phyloP scores from a whole-genome alignment of 2,888 invertebrate species.

The Dioctria linearis region DNA sequence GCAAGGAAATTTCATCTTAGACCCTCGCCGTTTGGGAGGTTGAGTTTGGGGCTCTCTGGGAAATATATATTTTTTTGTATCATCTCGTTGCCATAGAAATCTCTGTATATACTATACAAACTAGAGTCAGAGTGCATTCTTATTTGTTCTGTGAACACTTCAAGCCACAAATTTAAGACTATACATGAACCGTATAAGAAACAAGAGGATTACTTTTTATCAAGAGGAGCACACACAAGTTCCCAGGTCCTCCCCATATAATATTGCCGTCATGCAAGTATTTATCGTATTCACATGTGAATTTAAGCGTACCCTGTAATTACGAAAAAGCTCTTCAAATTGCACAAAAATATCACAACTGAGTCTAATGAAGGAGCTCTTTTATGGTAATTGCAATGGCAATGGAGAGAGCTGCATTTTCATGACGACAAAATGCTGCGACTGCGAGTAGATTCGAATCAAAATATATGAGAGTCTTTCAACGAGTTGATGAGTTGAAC shows the following conservation, averaged over 20 bases:
- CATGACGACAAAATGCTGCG: too few species aligned
- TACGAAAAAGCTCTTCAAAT: constrained; percentile 33
- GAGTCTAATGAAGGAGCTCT: constrained; percentile 36
- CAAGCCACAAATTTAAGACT: constrained; percentile 27
- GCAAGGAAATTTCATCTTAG: not conserved
- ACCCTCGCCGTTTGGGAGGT: not conserved
- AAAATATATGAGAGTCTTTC: too few species aligned
- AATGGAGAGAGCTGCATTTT: not conserved
- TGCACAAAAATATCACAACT: constrained; percentile 21
- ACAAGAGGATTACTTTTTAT: constrained; percentile 27
- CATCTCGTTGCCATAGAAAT: too few species aligned
- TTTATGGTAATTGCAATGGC: not conserved
- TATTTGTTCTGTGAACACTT: constrained; percentile 18
- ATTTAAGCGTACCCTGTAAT: constrained; percentile 33
- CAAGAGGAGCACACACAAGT: constrained; percentile 10
- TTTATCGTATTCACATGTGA: constrained; percentile 40
- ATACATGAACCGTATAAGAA: constrained; percentile 8
- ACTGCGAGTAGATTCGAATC: too few species aligned
- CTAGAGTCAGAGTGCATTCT: constrained; percentile 1
- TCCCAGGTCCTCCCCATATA: not conserved
- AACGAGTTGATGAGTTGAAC: too few species aligned
- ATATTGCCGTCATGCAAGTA: constrained; percentile 24
- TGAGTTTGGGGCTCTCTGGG: not conserved
- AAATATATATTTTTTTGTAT: not conserved
- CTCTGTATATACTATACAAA: too few species aligned